A percentile compares a stretch with the other conserved stretches of the same genome.
Conservation (phyloP, 2,888 invertebrate species). For the Phrixothrix hirtus region DNA sequence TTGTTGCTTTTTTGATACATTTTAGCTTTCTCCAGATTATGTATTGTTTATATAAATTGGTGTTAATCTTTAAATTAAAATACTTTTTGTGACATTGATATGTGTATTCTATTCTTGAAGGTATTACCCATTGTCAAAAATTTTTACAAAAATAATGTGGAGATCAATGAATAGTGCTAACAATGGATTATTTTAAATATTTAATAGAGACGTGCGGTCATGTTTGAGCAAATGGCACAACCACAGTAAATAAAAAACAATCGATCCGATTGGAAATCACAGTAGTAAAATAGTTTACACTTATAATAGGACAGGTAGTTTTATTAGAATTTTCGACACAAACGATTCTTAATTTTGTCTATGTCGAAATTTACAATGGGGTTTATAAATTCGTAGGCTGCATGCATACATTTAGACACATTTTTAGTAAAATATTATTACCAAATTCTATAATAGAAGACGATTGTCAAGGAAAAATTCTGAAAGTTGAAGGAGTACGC, state of each 20-base stretch:
- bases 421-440: conserved; percentile 37
- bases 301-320: neutral
- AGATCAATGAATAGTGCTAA: neutral
- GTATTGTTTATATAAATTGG: too few species aligned
- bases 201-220: conserved; percentile 28
- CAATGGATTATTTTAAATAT: neutral
- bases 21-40: too few species aligned
- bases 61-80: too few species aligned
- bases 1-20: too few species aligned
- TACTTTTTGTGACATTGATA: too few species aligned
- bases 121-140: too few species aligned
- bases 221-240: conserved; percentile 51
- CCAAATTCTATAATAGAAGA: conserved; percentile 42
- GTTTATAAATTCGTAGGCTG: conserved; percentile 15
- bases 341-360: conserved; percentile 1
- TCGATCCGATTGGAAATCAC: conserved; percentile 49
- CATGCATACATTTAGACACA: conserved; percentile 24
- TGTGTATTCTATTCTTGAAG: too few species aligned
- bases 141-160: too few species aligned
- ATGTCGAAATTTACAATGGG: conserved; percentile 7
- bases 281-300: conserved; percentile 41
- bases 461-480: conserved; percentile 55
- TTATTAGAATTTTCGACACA: conserved; percentile 16
- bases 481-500: conserved; percentile 52
- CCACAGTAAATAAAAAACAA: conserved; percentile 49